Evolutionary conservation across 2,888 invertebrate species (phyloP), one percentile per base, ranked within the genome.

Genomic region (Pocota personata): DNA sequence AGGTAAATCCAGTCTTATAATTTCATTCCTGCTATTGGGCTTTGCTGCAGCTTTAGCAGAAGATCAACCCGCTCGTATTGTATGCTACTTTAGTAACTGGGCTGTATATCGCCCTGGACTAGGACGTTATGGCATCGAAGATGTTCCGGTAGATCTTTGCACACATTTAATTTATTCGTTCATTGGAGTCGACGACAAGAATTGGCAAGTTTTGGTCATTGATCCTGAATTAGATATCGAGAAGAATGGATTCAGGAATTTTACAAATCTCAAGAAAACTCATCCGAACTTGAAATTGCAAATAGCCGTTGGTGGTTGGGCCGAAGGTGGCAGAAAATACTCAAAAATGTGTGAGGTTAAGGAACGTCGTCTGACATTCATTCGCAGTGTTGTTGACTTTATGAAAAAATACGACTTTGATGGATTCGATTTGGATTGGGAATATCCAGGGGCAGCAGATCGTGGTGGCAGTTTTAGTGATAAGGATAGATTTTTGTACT

Each of bases 261-360:
- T 98, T 91, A 97, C 97, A 0, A 93, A 94, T 12, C 93, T 97
- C 16, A 95, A 95, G 78, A 92, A 94, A 30, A 94, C 94, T 37
- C 94, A 96, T 91, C 97, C 97, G 0, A 91, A 94, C 30, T 93
- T 97, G 6, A 97, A 97, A 92, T 94, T 96, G 50, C 94, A 95
- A 93, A 94, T 97, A 0, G 97, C 97, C 0, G 96, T 97, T 0
- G 98, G 98, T 0, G 97, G 97, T 0, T 98, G 97, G 97, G 97
- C 95, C 0, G 97, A 97, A 90, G 97, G 97, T 12, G 97, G 97
- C 19, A 94, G 95, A 87, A 97, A 97, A 91, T 98, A 97, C 92
- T 97, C 97, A 0, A 94, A 94, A 62, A 95, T 98, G 95, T 97
- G 96, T 0, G 94, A 95, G 0, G 94, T 95, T 55, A 95, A 96